Percentiles rank a stretch among this genome's conserved stretches.
Evolutionary conservation across 2,888 invertebrate genomes (phyloP).

Genomic region (Drosophila merina): DNA sequence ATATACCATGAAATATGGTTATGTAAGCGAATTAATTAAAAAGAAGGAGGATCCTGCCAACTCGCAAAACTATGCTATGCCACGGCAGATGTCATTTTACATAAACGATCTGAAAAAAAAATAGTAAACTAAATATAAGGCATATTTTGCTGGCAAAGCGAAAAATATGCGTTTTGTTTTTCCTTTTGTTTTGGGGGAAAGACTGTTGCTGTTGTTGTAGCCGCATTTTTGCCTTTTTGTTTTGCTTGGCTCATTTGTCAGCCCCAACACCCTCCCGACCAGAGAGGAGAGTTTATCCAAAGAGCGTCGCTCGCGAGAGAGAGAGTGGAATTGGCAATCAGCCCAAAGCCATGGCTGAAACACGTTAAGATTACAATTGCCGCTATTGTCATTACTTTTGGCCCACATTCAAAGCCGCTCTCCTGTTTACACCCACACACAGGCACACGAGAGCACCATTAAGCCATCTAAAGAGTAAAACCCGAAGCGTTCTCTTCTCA

Average conservation of each 20-base stretch:
- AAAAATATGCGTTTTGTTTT: constrained; percentile 22
- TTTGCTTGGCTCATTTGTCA: constrained; percentile 76
- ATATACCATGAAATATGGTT: constrained; percentile 49
- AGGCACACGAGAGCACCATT: constrained; percentile 9
- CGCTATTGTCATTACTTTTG: constrained; percentile 76
- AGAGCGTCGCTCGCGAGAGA: constrained; percentile 29
- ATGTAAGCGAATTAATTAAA: constrained; percentile 15
- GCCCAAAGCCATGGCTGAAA: constrained; percentile 37
- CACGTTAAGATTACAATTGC: constrained; percentile 58
- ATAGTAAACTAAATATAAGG: not conserved
- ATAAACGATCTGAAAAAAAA: not conserved
- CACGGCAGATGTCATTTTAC: constrained; percentile 11
- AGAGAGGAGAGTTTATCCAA: constrained; percentile 29
- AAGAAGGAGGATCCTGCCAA: constrained; percentile 20
- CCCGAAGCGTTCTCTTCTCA: constrained; percentile 37
- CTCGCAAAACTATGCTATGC: constrained; percentile 25
- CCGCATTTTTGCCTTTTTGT: constrained; percentile 74
- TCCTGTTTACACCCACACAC: constrained; percentile 25
- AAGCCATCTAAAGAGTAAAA: constrained; percentile 41
- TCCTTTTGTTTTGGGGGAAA: constrained; percentile 17
- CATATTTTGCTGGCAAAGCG: constrained; percentile 13
- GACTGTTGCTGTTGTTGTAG: constrained; percentile 32
- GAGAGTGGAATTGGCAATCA: constrained; percentile 51
- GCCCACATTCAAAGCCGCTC: constrained; percentile 67
- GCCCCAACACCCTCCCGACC: constrained; percentile 43